These are phyloP conservation scores for Calliphora vomitoria DNA, from an alignment of 2,888 invertebrate genomes.

Conservation along the genomic window DNA sequence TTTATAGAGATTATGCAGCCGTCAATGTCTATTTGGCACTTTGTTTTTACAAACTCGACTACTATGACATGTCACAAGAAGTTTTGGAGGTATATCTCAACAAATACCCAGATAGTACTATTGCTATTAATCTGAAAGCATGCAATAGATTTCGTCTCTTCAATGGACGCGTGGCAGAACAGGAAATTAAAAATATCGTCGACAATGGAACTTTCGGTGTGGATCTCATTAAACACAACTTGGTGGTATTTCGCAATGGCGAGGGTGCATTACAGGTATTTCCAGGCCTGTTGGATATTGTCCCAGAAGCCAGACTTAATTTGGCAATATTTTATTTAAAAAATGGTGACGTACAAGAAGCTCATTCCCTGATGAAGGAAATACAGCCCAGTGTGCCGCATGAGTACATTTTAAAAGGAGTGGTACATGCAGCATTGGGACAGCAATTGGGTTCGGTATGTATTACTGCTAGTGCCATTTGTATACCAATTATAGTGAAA, in stretches of 20 bases:
- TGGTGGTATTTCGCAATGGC: constrained; percentile 97
- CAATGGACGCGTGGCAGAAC: constrained; percentile 97
- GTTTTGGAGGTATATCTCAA: constrained; percentile 97
- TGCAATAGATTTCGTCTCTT: constrained; percentile 91
- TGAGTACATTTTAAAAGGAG: constrained; percentile 98
- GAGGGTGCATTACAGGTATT: constrained; percentile 96
- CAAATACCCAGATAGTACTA: constrained; percentile 96
- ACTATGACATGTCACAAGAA: constrained; percentile 99
- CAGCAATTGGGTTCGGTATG: constrained; percentile 95
- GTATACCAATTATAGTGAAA: too few relatives aligned
- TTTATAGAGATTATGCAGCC: constrained; percentile 93
- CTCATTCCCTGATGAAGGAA: constrained; percentile 94
- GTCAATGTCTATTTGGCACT: constrained; percentile 98
- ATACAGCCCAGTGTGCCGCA: constrained; percentile 96
- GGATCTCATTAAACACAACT: constrained; percentile 96
- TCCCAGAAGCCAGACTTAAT: constrained; percentile 98
- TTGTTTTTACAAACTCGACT: constrained; percentile 99
- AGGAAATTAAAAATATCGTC: constrained; percentile 92
- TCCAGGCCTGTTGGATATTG: constrained; percentile 96
- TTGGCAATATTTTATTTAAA: constrained; percentile 97
- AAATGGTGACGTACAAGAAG: constrained; percentile 94
- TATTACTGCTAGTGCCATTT: neutral
- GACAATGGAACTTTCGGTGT: constrained; percentile 93
- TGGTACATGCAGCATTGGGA: constrained; percentile 96
- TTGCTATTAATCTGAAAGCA: constrained; percentile 96